Base-by-base conservation (phyloP, 2,113 vertebrate genomes). In the Tragelaphus imberbis region DNA sequence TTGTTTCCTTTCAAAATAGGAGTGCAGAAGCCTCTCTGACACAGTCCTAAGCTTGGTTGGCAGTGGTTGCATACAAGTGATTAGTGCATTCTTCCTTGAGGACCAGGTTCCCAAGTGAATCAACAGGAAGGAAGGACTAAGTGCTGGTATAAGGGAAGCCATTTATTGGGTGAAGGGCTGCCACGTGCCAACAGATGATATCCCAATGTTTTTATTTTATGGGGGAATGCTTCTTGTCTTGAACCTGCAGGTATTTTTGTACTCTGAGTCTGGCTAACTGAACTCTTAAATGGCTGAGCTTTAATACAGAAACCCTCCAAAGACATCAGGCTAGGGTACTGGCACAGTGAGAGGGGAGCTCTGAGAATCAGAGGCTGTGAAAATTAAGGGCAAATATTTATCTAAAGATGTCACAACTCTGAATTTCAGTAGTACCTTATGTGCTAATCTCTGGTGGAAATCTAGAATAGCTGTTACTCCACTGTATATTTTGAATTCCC, bases 311-410 rank as follows among this genome's bases (percentile, higher is more conserved):
- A n/a, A 86, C 40, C 27, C 81, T 88, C 49, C 27, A 58, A 84
- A 63, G 16, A 55, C 82, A 28, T 79, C 12, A 11, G 28, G 71
- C 77, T 56, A 84, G 36, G n/a, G 1, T 82, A n/a, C 3, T 56
- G 95, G 63, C 95, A 61, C 30, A 53, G 55, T 3, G 33, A 51
- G 36, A 56, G 30, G 3, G 58, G 79, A 84, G 56, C 30, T 91
- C 56, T 51, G 63, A 40, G 93, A 93, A 94, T 95, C 93, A 84
- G 86, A 98, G 96, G 53, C 92, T 98, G 90, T 98, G 94, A 97
- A 98, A 97, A 97, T 94, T 89, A 97, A 95, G 96, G 93, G 93
- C 97, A 98, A 98, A 98, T 98, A 98, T 97, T 98, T 98, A 97
- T 97, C 94, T 97, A 81, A 97, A 98, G 94, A 97, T 97, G 97